Conservation (phyloP, 2,797 vertebrate genomes). For the Hylomyscus alleni region DNA sequence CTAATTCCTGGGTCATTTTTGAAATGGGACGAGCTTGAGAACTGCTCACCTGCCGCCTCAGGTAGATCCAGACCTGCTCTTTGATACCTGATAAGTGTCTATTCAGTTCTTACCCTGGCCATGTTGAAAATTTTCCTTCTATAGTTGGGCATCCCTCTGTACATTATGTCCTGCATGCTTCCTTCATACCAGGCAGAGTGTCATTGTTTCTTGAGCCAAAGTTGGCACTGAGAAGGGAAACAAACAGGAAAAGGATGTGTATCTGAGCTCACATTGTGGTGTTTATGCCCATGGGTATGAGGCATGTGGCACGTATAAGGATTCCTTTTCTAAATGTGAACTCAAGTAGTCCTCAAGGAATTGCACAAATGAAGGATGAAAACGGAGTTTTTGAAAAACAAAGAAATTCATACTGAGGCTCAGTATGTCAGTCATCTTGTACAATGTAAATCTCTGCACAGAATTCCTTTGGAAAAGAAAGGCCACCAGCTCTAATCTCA, state of each 20-base stretch:
- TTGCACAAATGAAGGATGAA: slow-evolving; percentile 25
- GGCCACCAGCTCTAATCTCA: neutral
- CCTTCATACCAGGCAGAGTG: slow-evolving; percentile 73
- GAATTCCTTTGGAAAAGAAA: slow-evolving; percentile 46
- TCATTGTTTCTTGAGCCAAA: slow-evolving; percentile 83
- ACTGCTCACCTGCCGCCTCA: neutral
- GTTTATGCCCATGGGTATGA: slow-evolving; percentile 73
- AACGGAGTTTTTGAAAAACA: slow-evolving; percentile 57
- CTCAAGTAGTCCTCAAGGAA: slow-evolving; percentile 58
- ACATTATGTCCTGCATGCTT: slow-evolving; percentile 70
- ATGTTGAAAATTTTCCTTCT: slow-evolving; percentile 40
- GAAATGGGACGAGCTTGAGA: slow-evolving; percentile 14
- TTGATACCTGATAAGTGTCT: neutral
- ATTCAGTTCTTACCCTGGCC: slow-evolving; percentile 26
- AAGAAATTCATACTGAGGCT: slow-evolving; percentile 6
- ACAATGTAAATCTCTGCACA: slow-evolving; percentile 1
- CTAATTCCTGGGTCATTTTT: slow-evolving; percentile 4
- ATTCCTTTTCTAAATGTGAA: neutral
- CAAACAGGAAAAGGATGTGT: slow-evolving; percentile 82
- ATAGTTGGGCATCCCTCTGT: slow-evolving; percentile 23
- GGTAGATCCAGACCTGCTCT: neutral
- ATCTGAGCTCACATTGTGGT: slow-evolving; percentile 77
- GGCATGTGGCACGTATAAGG: slow-evolving; percentile 76
- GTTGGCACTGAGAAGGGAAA: slow-evolving; percentile 85
- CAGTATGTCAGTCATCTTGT: neutral